Conservation (phyloP, 2,797 vertebrate genomes). For the Enteromius argenteus region DNA sequence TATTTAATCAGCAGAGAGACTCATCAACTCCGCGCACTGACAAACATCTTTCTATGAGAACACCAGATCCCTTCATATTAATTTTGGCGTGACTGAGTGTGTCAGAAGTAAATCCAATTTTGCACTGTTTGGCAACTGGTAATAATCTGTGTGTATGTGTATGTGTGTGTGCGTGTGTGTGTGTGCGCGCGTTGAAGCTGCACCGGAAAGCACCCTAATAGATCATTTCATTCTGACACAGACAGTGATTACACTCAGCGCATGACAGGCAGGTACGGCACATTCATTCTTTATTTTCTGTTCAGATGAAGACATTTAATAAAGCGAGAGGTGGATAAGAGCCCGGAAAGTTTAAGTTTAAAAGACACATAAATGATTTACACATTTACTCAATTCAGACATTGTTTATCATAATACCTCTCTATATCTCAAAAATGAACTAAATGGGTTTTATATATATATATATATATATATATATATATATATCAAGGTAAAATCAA, state of each 20-base stretch:
- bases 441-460: background rate
- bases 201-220: slow-evolving; percentile 46
- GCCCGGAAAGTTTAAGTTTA: slow-evolving; percentile 2
- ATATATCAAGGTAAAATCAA: too few species aligned
- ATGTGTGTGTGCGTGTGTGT: slow-evolving; percentile 15
- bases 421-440: background rate
- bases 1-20: slow-evolving; percentile 60
- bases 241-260: slow-evolving; percentile 39
- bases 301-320: slow-evolving; percentile 33
- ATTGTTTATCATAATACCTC: background rate
- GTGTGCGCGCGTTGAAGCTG: slow-evolving; percentile 15
- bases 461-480: too few species aligned
- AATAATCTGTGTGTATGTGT: slow-evolving; percentile 55
- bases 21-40: slow-evolving; percentile 56
- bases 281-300: slow-evolving; percentile 37
- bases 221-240: slow-evolving; percentile 51
- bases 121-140: slow-evolving; percentile 55
- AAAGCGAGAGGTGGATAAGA: background rate
- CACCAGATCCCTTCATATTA: slow-evolving; percentile 65
- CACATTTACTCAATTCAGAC: background rate
- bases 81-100: slow-evolving; percentile 59
- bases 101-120: slow-evolving; percentile 65
- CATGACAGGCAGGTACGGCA: slow-evolving; percentile 45
- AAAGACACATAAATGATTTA: background rate
- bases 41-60: slow-evolving; percentile 63